Evolutionary conservation across 2,888 invertebrate species (phyloP).

Genomic region (Sesia bembeciformis): DNA sequence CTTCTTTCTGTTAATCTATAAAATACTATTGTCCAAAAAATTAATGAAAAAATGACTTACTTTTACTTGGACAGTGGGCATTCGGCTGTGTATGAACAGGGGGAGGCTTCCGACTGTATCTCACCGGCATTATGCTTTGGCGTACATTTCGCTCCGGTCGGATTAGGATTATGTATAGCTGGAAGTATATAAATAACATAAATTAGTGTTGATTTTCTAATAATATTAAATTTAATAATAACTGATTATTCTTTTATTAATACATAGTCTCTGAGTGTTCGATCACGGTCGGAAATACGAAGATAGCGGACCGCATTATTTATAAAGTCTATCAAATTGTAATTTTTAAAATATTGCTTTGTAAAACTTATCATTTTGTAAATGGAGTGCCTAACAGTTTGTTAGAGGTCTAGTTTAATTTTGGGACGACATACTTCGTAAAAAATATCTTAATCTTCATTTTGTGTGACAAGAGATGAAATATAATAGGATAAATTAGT

Average conservation of each 20-base stretch:
- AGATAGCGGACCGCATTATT: not conserved
- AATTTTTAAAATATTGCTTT: no score
- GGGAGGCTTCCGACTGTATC: constrained; percentile 56
- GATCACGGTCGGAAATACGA: not conserved
- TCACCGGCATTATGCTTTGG: constrained; percentile 87
- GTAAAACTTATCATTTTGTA: no score
- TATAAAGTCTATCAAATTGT: no score
- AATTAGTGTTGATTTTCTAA: not conserved
- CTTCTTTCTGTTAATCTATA: no score
- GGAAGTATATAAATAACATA: constrained; percentile 9
- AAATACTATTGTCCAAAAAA: no score
- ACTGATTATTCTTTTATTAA: not conserved
- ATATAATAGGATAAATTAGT: no score
- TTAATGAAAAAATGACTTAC: constrained; percentile 20
- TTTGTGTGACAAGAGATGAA: no score
- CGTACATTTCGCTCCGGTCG: constrained; percentile 92
- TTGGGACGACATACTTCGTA: no score
- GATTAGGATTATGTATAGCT: constrained; percentile 92
- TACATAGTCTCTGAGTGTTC: not conserved
- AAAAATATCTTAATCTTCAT: no score
- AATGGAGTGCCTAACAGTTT: no score
- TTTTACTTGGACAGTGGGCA: constrained; percentile 39
- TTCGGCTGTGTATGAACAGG: constrained; percentile 25
- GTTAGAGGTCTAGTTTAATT: no score
- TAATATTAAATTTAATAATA: not conserved